These are phyloP conservation scores for Myiotriccus ornatus DNA, from an alignment of 2,797 vertebrate genomes.

Conservation along the genomic window DNA sequence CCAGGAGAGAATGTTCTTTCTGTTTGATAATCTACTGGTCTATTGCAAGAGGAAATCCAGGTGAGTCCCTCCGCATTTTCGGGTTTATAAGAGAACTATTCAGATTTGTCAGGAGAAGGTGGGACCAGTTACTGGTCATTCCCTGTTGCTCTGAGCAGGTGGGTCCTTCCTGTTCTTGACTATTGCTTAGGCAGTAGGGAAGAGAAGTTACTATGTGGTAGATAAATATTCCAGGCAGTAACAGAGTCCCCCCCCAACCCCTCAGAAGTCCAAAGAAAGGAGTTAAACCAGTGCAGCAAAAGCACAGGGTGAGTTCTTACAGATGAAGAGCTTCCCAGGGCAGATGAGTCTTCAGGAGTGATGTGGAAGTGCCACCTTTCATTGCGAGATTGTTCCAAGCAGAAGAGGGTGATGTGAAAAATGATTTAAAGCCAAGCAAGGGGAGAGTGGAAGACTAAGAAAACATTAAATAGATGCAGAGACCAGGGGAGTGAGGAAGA, in stretches of 20 bases:
- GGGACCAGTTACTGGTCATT: neutral
- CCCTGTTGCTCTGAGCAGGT: neutral
- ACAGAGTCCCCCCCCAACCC: neutral
- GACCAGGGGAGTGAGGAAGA: neutral
- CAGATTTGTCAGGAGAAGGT: neutral
- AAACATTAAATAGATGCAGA: neutral
- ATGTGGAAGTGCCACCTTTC: neutral
- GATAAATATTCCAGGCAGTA: neutral
- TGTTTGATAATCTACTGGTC: conserved; percentile 98
- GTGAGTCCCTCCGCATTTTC: conserved; percentile 65
- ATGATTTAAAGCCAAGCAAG: neutral
- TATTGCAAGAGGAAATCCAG: conserved; percentile 99
- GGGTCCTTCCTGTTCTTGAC: neutral
- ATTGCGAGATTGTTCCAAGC: neutral
- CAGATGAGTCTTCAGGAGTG: neutral
- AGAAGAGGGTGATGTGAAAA: neutral
- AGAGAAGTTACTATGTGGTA: neutral
- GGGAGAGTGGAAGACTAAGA: neutral
- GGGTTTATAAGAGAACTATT: neutral
- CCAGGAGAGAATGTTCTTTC: conserved; percentile 96
- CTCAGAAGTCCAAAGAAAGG: neutral
- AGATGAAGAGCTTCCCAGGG: neutral
- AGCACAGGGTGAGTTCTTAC: neutral
- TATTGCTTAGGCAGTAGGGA: neutral
- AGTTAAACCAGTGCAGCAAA: neutral